Conservation (phyloP, 1,140 invertebrate genomes). For the Penaeus indicus region DNA sequence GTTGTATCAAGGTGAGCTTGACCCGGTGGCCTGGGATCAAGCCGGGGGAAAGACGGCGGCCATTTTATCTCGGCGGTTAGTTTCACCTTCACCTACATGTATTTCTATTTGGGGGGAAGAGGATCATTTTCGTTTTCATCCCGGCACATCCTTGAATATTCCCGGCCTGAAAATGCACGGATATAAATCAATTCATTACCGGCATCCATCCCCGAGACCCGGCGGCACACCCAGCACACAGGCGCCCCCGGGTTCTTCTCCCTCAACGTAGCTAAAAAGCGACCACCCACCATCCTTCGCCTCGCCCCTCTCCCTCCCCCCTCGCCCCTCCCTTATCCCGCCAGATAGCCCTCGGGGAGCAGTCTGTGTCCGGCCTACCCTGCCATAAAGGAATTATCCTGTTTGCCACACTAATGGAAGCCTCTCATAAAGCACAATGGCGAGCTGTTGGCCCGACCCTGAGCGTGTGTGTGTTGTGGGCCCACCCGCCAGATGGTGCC, state of each 20-base stretch:
- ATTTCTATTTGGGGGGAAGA: too few relatives aligned
- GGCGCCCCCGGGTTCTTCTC: neutral
- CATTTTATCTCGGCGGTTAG: too few relatives aligned
- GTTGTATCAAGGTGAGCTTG: too few relatives aligned
- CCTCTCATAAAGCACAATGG: constrained; percentile 55
- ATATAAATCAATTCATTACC: too few relatives aligned
- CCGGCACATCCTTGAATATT: too few relatives aligned
- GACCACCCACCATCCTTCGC: constrained; percentile 14
- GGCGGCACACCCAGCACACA: neutral
- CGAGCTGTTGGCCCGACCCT: constrained; percentile 19
- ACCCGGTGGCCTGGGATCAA: too few relatives aligned
- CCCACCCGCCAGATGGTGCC: neutral
- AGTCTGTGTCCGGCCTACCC: neutral
- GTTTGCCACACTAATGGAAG: constrained; percentile 56
- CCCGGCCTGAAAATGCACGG: too few relatives aligned
- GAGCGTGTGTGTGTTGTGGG: neutral
- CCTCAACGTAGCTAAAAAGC: constrained; percentile 10
- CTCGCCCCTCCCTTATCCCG: neutral
- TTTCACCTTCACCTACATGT: too few relatives aligned
- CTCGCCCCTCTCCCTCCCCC: neutral
- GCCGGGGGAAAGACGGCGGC: too few relatives aligned
- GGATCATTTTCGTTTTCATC: too few relatives aligned
- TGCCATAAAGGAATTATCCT: constrained; percentile 53
- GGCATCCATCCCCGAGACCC: too few relatives aligned
- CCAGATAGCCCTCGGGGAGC: neutral